Conservation (phyloP, 64 coral and sea anemone genomes). For the Montipora capricornis region DNA sequence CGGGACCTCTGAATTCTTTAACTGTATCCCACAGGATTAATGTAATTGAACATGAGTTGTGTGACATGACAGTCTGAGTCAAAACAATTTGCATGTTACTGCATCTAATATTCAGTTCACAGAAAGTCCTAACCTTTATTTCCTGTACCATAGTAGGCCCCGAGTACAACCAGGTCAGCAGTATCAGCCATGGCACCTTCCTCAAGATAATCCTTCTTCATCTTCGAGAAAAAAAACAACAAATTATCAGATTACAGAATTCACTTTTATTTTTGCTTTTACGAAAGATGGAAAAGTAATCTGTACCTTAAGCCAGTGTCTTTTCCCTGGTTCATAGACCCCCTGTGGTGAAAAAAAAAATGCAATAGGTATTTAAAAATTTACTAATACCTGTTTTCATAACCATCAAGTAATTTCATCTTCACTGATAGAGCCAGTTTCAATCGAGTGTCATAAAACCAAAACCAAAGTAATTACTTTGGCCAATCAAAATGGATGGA, state of each 20-base stretch:
- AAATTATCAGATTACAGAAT: conserved; percentile 7
- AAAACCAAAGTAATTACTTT: too few relatives aligned
- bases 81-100: too few relatives aligned
- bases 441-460: too few relatives aligned
- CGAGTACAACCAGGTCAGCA: conserved; percentile 96
- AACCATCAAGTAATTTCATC: not conserved
- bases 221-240: conserved; percentile 33
- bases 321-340: conserved; percentile 97
- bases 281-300: not conserved
- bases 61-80: too few relatives aligned
- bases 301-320: conserved; percentile 95
- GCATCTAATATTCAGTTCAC: not conserved
- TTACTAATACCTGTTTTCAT: too few relatives aligned
- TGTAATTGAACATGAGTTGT: too few relatives aligned
- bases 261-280: not conserved
- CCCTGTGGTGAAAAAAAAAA: conserved; percentile 40
- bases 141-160: conserved; percentile 98
- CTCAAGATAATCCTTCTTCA: conserved; percentile 98
- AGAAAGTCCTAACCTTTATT: conserved; percentile 78
- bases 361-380: too few relatives aligned
- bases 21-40: too few relatives aligned
- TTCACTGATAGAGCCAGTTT: not conserved
- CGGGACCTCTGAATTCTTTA: too few relatives aligned
- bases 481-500: too few relatives aligned
- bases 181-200: conserved; percentile 99